These are phyloP conservation scores for Heteractis magnifica DNA, from an alignment of 92 coral and sea anemone genomes.

Conservation along the genomic window DNA sequence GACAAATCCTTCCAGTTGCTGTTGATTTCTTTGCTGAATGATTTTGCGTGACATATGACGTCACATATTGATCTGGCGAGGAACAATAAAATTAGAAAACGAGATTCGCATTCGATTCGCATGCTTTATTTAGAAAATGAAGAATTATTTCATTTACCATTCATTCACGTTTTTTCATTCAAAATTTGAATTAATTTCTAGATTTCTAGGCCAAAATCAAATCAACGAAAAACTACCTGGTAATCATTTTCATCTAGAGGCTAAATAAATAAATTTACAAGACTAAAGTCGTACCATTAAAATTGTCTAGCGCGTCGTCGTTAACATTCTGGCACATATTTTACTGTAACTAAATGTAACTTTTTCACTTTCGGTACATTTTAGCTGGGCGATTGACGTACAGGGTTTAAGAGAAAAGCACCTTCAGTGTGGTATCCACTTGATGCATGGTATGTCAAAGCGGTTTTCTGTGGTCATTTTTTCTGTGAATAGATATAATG, in stretches of 20 bases:
- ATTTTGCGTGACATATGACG: neutral
- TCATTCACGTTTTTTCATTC: neutral
- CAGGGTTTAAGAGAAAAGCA: neutral
- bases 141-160: neutral
- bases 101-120: neutral
- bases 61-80: constrained; percentile 7
- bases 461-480: constrained; percentile 12
- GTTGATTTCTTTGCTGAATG: neutral
- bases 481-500: constrained; percentile 17
- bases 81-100: neutral
- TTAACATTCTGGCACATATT: neutral
- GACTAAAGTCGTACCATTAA: too few relatives aligned
- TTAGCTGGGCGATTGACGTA: neutral
- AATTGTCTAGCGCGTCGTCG: too few relatives aligned
- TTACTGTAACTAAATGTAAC: neutral
- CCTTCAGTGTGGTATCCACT: neutral
- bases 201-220: too few relatives aligned
- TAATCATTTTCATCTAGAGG: too few relatives aligned
- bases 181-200: neutral
- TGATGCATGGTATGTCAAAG: neutral
- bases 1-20: neutral
- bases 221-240: too few relatives aligned
- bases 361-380: neutral
- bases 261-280: too few relatives aligned
- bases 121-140: neutral